These are phyloP conservation scores for Odontophorus gujanensis DNA, from an alignment of 2,113 vertebrate genomes.

Conservation along the genomic window DNA sequence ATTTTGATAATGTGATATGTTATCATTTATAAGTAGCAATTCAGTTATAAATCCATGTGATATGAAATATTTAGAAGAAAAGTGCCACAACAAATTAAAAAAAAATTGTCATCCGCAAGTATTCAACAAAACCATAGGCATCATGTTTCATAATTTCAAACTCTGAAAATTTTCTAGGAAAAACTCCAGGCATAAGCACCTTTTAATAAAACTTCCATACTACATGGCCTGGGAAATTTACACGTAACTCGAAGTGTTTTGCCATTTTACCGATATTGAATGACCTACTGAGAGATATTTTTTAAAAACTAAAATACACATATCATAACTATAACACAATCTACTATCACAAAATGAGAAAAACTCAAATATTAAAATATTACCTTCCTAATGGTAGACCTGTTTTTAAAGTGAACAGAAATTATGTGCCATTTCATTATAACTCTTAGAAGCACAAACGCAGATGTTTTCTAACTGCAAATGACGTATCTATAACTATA, in stretches of 20 bases:
- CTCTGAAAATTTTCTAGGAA: not conserved
- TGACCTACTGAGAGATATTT: not conserved
- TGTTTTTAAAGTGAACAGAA: not conserved
- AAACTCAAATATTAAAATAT: not conserved
- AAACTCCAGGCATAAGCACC: not conserved
- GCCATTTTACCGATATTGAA: not conserved
- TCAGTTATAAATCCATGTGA: not conserved
- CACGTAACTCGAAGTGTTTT: not conserved
- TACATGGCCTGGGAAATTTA: not conserved
- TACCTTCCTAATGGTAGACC: not conserved
- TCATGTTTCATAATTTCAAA: not conserved
- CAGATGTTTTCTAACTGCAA: not conserved
- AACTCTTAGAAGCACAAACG: not conserved
- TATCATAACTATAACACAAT: not conserved
- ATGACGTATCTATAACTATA: not conserved
- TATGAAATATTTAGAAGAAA: not conserved
- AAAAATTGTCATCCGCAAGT: not conserved
- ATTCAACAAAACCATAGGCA: not conserved
- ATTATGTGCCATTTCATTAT: not conserved
- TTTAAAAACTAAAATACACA: not conserved
- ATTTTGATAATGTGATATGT: not conserved
- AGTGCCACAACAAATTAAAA: not conserved
- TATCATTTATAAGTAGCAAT: not conserved
- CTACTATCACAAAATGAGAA: not conserved
- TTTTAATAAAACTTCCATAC: not conserved